Evolutionary conservation across 1,140 invertebrate species (phyloP).

Genomic region (Parasteatoda tepidariorum): DNA sequence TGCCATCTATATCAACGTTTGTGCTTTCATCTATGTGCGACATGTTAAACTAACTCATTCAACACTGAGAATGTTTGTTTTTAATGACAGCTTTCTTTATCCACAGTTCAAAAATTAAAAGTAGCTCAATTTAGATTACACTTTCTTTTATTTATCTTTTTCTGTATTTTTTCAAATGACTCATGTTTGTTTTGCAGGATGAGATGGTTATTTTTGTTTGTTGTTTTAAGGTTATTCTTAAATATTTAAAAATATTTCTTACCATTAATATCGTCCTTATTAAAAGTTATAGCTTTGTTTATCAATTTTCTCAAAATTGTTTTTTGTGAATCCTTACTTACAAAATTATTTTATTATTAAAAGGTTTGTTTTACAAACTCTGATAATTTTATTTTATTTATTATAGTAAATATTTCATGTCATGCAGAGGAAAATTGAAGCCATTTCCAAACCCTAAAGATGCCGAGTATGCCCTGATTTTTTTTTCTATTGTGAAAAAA

Average conservation of each 20-base stretch:
- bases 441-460: constrained; percentile 61
- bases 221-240: neutral
- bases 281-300: neutral
- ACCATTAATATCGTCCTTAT: neutral
- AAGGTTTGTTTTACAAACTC: neutral
- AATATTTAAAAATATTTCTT: neutral
- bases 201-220: no score
- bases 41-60: no score
- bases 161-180: no score
- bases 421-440: constrained; percentile 57
- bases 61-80: no score
- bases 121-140: no score
- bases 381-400: neutral
- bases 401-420: constrained; percentile 54
- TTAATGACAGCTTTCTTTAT: no score
- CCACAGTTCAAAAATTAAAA: no score
- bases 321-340: neutral
- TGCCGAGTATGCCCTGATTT: constrained; percentile 55
- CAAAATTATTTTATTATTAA: neutral
- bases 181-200: no score
- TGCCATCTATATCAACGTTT: no score
- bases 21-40: no score
- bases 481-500: neutral
- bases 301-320: neutral
- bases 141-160: no score